Base-by-base conservation (phyloP, 2,888 invertebrate species). In the Euphydryas editha region DNA sequence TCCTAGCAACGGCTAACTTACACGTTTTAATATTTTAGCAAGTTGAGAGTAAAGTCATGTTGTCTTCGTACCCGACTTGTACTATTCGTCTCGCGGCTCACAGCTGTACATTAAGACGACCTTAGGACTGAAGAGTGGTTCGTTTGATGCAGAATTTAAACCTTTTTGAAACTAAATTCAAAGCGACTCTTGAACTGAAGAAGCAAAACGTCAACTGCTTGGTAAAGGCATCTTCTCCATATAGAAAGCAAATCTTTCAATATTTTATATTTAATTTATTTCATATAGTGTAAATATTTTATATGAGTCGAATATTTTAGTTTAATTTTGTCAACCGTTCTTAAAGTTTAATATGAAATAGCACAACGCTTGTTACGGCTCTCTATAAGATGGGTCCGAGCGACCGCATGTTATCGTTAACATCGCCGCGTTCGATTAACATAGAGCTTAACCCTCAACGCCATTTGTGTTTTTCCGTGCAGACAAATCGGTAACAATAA, bases 401-500 rank as follows among this genome's bases (percentile, higher is more conserved):
- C 72, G 69, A 70, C 73, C 76, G 72, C 74, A 72, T 54, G 70
- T 72, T 81, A 84, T 83, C 85, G 79, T 76, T 78, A 76, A 78
- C 81, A 84, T 83, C 81, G 75, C 77, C 77, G 76, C 75, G 84
- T 88, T 84, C 88, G 84, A 88, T 89, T 86, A 89, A 87, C 88
- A 88, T 82, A 85, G 86, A 84, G 86, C 84, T 86, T 84, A 87
- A 84, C 86, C 84, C 83, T 82, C 81, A 84, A 82, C 80, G 78
- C 88, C 89, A 90, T 91, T 92, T 84, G 90, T 86, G 88, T 88
- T 84, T 85, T 83, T 77, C 86, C 88, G 84, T 82, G 88, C 91
- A 88, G 87, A 89, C 84, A 85, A 87, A 92, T 90, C 89, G 90
- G 85, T 81, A 87, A 92, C 91, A 92, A 92, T 91, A 88, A 89